Conservation (phyloP, 2,888 invertebrate genomes). For the Scelioninae gen. 2 region DNA sequence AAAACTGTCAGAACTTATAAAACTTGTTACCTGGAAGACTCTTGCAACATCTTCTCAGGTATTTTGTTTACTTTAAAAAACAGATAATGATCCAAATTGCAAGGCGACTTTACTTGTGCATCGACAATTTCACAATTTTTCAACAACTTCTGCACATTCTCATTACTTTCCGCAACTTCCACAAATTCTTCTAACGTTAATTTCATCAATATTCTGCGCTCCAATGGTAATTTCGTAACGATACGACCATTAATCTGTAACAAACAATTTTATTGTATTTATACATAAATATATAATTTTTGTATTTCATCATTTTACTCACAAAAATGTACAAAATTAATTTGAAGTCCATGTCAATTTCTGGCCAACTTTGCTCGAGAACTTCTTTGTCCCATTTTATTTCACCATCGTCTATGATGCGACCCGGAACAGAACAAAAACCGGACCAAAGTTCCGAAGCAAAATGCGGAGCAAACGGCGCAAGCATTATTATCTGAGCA, state of each 20-base stretch:
- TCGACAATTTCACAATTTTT: background rate
- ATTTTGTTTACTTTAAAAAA: no score
- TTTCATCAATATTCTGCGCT: no score
- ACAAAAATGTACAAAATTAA: constrained; percentile 82
- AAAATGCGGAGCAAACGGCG: constrained; percentile 94
- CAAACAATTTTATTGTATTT: background rate
- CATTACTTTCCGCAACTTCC: background rate
- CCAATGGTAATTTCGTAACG: no score
- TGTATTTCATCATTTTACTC: constrained; percentile 62
- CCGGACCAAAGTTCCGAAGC: constrained; percentile 93
- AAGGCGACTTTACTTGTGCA: background rate
- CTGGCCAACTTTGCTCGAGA: constrained; percentile 87
- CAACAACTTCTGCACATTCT: background rate
- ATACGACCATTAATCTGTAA: no score
- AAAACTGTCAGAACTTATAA: no score
- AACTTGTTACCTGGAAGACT: no score
- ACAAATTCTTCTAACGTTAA: no score
- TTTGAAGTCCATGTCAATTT: constrained; percentile 82
- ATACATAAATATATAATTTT: background rate
- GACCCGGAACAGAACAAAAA: constrained; percentile 81
- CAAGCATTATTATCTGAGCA: constrained; percentile 87
- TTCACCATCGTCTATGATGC: constrained; percentile 71
- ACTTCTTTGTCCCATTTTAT: constrained; percentile 83
- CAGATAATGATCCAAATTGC: no score
- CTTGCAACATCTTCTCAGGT: no score